Evolutionary conservation across 1,140 invertebrate genomes (phyloP).

Genomic region (Brachionus manjavacas): DNA sequence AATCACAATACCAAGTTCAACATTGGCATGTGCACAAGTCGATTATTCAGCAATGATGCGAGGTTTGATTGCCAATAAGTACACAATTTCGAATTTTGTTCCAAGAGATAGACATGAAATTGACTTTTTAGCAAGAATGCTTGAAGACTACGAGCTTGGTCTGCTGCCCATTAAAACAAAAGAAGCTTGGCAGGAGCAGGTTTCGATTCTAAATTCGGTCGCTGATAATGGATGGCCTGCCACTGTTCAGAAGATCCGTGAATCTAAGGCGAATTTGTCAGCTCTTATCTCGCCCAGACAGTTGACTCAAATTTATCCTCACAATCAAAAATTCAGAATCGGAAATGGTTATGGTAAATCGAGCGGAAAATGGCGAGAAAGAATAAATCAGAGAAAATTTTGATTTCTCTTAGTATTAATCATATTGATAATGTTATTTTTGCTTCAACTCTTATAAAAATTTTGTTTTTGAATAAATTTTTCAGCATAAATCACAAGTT

Average conservation of each 20-base stretch:
- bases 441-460: too few relatives aligned
- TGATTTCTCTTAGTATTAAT: neutral
- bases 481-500: too few relatives aligned
- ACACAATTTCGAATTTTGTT: neutral
- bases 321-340: neutral
- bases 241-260: neutral
- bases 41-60: neutral
- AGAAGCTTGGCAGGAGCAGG: neutral
- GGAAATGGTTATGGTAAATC: neutral
- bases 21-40: neutral
- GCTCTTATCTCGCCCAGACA: neutral
- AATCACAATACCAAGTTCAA: neutral
- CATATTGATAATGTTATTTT: neutral
- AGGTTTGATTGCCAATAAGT: neutral
- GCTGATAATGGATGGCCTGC: neutral
- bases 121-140: constrained; percentile 14
- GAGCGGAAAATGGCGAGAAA: neutral
- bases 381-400: neutral
- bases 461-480: too few relatives aligned
- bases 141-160: neutral
- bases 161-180: neutral
- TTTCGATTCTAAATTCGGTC: neutral
- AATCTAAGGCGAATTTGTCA: neutral
- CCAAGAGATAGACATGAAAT: neutral
- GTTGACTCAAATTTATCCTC: neutral